Percentiles rank a stretch among this genome's conserved stretches.
Evolutionary conservation across 2,888 invertebrate species (phyloP).

Genomic region (Tipula lateralis): DNA sequence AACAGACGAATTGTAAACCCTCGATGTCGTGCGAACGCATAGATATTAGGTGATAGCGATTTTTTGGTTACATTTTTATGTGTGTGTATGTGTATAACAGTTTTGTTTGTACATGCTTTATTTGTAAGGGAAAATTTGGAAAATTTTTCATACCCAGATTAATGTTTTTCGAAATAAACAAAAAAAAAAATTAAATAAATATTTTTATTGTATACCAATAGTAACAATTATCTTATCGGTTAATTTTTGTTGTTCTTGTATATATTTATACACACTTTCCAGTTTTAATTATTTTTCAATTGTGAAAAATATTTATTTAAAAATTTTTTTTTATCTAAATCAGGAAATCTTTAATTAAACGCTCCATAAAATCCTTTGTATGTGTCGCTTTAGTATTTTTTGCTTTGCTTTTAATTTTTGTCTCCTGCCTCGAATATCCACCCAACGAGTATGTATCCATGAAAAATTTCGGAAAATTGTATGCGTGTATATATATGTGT

Average conservation of each 20-base stretch:
- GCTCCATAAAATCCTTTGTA: conserved; percentile 28
- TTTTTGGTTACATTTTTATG: neutral
- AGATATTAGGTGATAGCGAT: conserved; percentile 37
- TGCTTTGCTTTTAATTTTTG: conserved; percentile 2
- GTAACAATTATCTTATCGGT: conserved; percentile 3
- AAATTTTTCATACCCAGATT: conserved; percentile 19
- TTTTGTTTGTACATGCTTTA: conserved; percentile 19
- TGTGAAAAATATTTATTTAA: conserved; percentile 26
- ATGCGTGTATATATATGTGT: neutral
- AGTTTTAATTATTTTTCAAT: conserved; percentile 28
- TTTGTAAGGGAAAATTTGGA: neutral
- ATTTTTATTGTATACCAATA: neutral
- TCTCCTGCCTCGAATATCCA: neutral
- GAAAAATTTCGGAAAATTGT: neutral
- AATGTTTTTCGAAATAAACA: too few relatives aligned
- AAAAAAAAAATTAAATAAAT: too few relatives aligned
- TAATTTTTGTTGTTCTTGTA: neutral
- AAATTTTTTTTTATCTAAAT: conserved; percentile 29
- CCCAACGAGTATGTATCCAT: neutral
- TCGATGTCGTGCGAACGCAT: conserved; percentile 37
- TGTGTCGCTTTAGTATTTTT: conserved; percentile 13
- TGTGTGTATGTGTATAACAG: neutral
- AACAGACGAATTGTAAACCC: conserved; percentile 37
- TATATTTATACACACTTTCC: neutral
- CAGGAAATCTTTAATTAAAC: conserved; percentile 30